Percentiles rank a stretch among this genome's conserved stretches.
Evolutionary conservation across 1,140 invertebrate species (phyloP).

Genomic region (Hormaphis cornu): DNA sequence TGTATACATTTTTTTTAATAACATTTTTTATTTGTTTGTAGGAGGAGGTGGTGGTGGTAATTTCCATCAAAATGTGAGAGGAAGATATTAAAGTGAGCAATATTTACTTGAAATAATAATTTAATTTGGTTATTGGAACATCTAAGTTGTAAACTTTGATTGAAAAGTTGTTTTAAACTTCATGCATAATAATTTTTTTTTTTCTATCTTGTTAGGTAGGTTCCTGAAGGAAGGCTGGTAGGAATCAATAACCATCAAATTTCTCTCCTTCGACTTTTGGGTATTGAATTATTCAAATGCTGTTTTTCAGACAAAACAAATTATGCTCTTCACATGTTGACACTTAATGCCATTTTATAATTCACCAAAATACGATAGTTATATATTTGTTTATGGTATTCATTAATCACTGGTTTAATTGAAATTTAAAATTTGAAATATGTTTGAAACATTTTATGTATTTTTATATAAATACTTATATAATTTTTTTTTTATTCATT

Average conservation of each 20-base stretch:
- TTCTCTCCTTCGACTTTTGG: slow-evolving; percentile 25
- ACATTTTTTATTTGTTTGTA: background rate
- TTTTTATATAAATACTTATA: slow-evolving; percentile 11
- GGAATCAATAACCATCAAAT: slow-evolving; percentile 31
- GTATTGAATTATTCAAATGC: slow-evolving; percentile 10
- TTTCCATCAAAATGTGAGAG: slow-evolving; percentile 23
- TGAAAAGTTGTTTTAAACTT: slow-evolving; percentile 4
- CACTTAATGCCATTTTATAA: slow-evolving; percentile 10
- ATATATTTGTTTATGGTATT: slow-evolving; percentile 17
- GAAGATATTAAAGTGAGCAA: slow-evolving; percentile 14
- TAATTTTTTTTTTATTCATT: slow-evolving; percentile 21
- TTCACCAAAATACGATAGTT: slow-evolving; percentile 4
- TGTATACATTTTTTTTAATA: background rate
- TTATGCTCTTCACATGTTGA: slow-evolving; percentile 19
- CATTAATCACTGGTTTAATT: slow-evolving; percentile 19
- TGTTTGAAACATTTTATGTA: slow-evolving; percentile 14
- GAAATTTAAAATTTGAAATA: slow-evolving; percentile 1
- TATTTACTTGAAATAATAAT: background rate
- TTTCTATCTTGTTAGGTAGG: slow-evolving; percentile 30
- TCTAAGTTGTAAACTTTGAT: background rate
- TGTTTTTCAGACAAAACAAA: slow-evolving; percentile 18
- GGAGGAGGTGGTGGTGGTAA: slow-evolving; percentile 14
- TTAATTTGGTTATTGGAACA: background rate
- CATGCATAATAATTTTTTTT: slow-evolving; percentile 26
- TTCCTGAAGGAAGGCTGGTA: slow-evolving; percentile 26